Conservation (phyloP, 2,113 vertebrate species). For the Papio anubis region DNA sequence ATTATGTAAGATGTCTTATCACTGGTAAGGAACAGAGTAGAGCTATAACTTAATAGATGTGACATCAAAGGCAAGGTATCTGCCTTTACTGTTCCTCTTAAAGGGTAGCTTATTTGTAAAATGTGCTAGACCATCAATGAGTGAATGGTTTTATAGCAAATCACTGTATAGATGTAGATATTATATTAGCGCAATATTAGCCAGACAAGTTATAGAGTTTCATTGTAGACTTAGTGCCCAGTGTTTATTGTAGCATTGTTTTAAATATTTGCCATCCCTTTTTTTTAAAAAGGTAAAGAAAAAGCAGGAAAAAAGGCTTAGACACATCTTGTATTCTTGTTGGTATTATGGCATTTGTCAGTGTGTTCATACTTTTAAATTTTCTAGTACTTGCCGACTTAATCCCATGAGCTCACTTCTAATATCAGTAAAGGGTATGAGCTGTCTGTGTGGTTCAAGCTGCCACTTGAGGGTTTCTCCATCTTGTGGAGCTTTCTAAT, state of each 20-base stretch:
- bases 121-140: not conserved
- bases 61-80: not conserved
- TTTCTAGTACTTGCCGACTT: constrained; percentile 73
- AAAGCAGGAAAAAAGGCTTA: constrained; percentile 41
- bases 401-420: constrained; percentile 79
- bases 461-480: constrained; percentile 65
- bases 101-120: constrained; percentile 30
- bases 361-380: constrained; percentile 58
- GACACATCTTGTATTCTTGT: constrained; percentile 69
- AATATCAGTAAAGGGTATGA: constrained; percentile 69
- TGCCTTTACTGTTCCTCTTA: not conserved
- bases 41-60: not conserved
- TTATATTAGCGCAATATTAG: constrained; percentile 1
- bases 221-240: constrained; percentile 14
- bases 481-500: constrained; percentile 75
- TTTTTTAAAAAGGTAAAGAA: not conserved
- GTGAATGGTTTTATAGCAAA: constrained; percentile 29
- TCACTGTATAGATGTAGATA: not conserved
- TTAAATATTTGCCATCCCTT: constrained; percentile 40
- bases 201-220: not conserved
- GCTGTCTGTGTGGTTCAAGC: constrained; percentile 52
- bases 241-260: constrained; percentile 22
- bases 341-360: constrained; percentile 61
- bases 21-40: not conserved
- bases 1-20: not conserved